phyloP scores from a whole-genome alignment of 2,888 invertebrate species.

The Folsomia candida region DNA sequence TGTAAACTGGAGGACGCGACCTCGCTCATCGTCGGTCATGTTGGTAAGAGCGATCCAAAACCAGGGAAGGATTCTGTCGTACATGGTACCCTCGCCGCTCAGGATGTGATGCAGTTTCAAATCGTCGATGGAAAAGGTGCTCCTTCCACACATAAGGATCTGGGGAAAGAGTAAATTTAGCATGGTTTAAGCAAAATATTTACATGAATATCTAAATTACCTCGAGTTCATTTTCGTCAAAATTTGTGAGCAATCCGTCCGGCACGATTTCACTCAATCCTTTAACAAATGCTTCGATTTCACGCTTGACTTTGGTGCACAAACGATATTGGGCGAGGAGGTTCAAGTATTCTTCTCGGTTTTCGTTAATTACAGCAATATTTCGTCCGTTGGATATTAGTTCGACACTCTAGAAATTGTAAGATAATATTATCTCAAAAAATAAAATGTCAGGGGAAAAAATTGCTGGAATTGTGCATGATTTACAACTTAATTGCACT shows the following conservation, averaged over 20 bases:
- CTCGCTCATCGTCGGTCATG: slow-evolving; percentile 57
- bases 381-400: slow-evolving; percentile 55
- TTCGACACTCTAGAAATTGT: slow-evolving; percentile 54
- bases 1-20: slow-evolving; percentile 56
- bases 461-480: not conserved
- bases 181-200: not conserved
- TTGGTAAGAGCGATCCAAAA: slow-evolving; percentile 58
- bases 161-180: slow-evolving; percentile 46
- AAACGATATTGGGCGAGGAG: slow-evolving; percentile 54
- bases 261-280: slow-evolving; percentile 55
- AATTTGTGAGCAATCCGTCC: slow-evolving; percentile 57
- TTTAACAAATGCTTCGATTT: slow-evolving; percentile 56
- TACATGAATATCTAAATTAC: slow-evolving; percentile 46
- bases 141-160: slow-evolving; percentile 58
- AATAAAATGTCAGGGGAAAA: not conserved
- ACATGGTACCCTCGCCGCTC: slow-evolving; percentile 40
- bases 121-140: slow-evolving; percentile 56
- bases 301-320: slow-evolving; percentile 54
- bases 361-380: slow-evolving; percentile 55
- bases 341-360: slow-evolving; percentile 56
- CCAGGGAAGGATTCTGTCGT: slow-evolving; percentile 52
- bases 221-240: slow-evolving; percentile 59
- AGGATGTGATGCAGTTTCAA: slow-evolving; percentile 55
- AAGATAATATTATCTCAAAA: no score
- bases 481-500: not conserved